Evolutionary conservation across 2,888 invertebrate genomes (phyloP), one percentile per base, ranked within the genome.

Genomic region (Clitarchus hookeri): DNA sequence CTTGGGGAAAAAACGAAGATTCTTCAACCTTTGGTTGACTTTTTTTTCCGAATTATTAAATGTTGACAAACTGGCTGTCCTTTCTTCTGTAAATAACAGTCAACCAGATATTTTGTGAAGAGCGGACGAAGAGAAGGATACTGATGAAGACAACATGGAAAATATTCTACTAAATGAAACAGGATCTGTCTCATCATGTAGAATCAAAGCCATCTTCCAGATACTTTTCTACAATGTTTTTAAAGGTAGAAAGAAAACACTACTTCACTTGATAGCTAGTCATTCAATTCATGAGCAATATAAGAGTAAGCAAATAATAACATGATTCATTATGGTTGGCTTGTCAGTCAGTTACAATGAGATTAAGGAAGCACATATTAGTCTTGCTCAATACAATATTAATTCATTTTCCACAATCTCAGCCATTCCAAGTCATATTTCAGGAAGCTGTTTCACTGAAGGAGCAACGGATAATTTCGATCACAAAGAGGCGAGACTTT

Each of bases 201-300:
- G 79, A 23, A n/a, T 79, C 23, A 79, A 79, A 79, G 0, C 25
- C 2, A 25, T 79, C 27, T 79, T 79, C 23, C 79, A 26, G 1
- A 79, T 79, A 79, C 27, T n/a, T 9, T n/a, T 79, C 79, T 79
- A 79, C 79, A 79, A 79, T 79, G n/a, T n/a, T n/a, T n/a, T n/a
- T 12, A 79, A 79, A 23, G 25, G 79, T 0, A 23, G 79, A 8
- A 79, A 79, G 79, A 79, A 79, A 27, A 79, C 23, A 13, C 79
- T n/a, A 26, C n/a, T 79, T 25, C 79, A 79, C 27, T 27, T 79
- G 79, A 79, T 79, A 13, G 27, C 79, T 23, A n/a, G 79, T 13
- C 79, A 79, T 79, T 79, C 23, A 79, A 79, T n/a, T 79, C 79
- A 79, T 27, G 25, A 79, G 0, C 9, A 79, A 27, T 79, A 13